Percentiles rank a stretch among this genome's conserved stretches.
phyloP scores from a whole-genome alignment of 2,797 vertebrate genomes.

The Columba guinea region DNA sequence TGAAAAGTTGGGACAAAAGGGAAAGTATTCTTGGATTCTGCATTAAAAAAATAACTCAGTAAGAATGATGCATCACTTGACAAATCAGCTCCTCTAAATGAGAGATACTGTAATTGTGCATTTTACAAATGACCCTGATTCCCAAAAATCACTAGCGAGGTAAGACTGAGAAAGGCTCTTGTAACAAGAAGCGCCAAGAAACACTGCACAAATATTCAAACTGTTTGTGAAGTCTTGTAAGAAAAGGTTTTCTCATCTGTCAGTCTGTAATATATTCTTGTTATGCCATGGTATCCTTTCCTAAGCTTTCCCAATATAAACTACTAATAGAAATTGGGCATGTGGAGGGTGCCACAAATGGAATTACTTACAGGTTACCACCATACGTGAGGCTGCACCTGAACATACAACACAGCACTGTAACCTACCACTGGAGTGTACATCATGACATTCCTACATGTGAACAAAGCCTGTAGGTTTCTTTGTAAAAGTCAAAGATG shows the following conservation, averaged over 20 bases:
- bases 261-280: background rate
- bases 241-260: background rate
- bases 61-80: conserved; percentile 2
- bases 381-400: background rate
- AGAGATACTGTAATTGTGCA: background rate
- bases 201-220: background rate
- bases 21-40: background rate
- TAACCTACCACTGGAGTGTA: background rate
- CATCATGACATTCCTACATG: background rate
- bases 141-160: background rate
- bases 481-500: background rate
- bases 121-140: background rate
- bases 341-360: background rate
- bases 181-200: background rate
- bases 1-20: conserved; percentile 1
- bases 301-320: background rate
- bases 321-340: background rate
- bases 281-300: background rate
- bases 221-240: background rate
- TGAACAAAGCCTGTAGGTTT: background rate
- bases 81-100: background rate
- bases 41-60: background rate
- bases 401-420: background rate
- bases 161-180: background rate
- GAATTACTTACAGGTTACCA: background rate